Conservation (phyloP, 1,140 invertebrate species). For the Pissodes strobi region DNA sequence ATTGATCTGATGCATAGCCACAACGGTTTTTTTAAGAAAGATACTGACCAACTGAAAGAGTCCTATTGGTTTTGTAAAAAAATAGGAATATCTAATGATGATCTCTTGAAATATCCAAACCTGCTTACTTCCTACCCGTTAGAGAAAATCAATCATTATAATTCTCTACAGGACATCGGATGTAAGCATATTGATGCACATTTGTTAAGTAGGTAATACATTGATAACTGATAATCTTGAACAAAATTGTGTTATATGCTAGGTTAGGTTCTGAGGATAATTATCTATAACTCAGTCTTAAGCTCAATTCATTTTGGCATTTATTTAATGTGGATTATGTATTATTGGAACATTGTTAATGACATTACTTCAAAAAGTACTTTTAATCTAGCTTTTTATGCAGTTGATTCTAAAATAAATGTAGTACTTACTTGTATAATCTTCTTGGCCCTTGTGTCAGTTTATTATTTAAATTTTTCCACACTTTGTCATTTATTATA, state of each 20-base stretch:
- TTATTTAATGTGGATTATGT: conserved; percentile 4
- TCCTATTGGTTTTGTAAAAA: conserved; percentile 32
- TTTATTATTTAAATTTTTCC: background rate
- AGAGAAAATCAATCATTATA: conserved; percentile 39
- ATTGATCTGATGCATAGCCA: no score
- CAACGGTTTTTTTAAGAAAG: no score
- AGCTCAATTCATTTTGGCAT: no score
- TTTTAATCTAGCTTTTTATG: no score
- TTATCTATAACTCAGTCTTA: no score
- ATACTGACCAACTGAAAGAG: background rate
- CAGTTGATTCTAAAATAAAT: no score
- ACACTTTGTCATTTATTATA: no score
- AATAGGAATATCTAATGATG: conserved; percentile 36
- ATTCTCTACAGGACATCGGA: conserved; percentile 42
- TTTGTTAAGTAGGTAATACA: conserved; percentile 40
- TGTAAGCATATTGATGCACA: conserved; percentile 37
- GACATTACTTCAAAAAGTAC: no score
- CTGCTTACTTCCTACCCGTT: conserved; percentile 28
- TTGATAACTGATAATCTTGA: background rate
- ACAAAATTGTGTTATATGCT: no score
- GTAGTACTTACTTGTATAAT: background rate
- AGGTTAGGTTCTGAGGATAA: no score
- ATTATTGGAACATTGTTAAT: conserved; percentile 4
- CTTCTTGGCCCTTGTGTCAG: background rate
- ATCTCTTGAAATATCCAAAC: conserved; percentile 31